Evolutionary conservation across 2,888 invertebrate genomes (phyloP), one percentile per base, ranked within the genome.

Genomic region (Drosophila fungiperda): DNA sequence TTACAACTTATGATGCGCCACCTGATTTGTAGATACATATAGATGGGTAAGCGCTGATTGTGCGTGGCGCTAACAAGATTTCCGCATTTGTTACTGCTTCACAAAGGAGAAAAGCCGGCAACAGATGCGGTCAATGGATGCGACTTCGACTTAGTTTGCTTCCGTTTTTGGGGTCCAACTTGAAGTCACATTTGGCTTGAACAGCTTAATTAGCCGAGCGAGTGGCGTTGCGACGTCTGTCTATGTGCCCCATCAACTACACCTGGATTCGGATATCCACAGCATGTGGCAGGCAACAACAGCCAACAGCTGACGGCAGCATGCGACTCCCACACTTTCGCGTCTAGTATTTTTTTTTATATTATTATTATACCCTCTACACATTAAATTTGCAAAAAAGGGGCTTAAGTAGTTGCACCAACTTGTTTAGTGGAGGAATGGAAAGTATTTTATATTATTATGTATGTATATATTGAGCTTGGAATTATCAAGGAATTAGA

Each of bases 301-400:
- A 38, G 50, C 55, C 71, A 71, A 64, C 90, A 87, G 82, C 87
- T 87, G 90, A 67, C 62, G 48, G 57, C 57, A 36, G 53, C 59
- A 68, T 73, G 52, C 35, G 36, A 68, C 87, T 89, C 91, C 90
- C 90, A 91, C 91, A 90, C 91, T 90, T 91, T 91, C 90, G 81
- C 84, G 80, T 72, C 80, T 78, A 66, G 57, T 70, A 54, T 70
- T 72, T 29, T 53, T 70, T 70, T 54, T 23, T 8, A n/a, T 29
- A 4, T 55, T 33, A 40, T 53, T 53, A 40, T 11, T 23, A 32
- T 68, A 70, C 60, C 59, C 71, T 42, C 36, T 29, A 42, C 15
- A 15, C 3, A 50, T 15, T 12, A 33, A n/a, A 38, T 15, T 15
- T 1, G 20, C 20, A 1, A 5, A 38, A 26, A 33, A 15, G 20